Base-by-base conservation (phyloP, 2,113 vertebrate genomes). In the Passer montanus region DNA sequence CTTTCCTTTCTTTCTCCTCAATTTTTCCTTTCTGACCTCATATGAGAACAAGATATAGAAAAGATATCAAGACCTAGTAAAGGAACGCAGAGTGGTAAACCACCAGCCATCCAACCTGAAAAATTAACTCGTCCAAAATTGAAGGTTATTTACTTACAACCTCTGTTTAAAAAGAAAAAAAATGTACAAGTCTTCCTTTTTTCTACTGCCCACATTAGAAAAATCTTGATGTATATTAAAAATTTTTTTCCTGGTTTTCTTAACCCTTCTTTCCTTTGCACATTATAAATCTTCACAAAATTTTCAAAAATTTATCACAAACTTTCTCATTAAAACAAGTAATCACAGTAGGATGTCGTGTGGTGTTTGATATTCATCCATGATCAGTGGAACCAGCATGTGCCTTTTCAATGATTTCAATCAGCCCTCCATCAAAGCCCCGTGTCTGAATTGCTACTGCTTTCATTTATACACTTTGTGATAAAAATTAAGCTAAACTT, bases 101-200 rank as follows among this genome's bases (percentile, higher is more conserved):
- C 17, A 66, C 5, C 15, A 64, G 12, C 31, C 20, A 55, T 62
- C 7, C 37, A 92, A 43, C 4, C 11, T 18, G 43, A 86, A 79
- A 87, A 93, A 76, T 17, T 1, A 60, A 60, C 27, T 49, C 0
- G 20, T 46, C 6, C 1, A 0, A 66, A 89, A 44, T 0, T 10
- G 11, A 35, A 23, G 14, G 4, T 1, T 26, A 81, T 62, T 77
- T 16, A 12, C 23, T 52, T 28, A 33, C 14, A 6, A 23, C 20
- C 5, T 69, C 46, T 53, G 4, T 13, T 55, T 41, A 56, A 59
- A 90, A 90, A 84, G 4, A 73, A 47, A 18, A 18, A 17, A 66
- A 44, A 47, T 55, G 33, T 64, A 31, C 3, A 75, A 41, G 24
- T 31, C 43, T 76, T 55, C 23, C 23, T 13, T 84, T 81, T 16